Evolutionary conservation across 2,113 vertebrate species (phyloP).

Genomic region (Rafetus swinhoei): DNA sequence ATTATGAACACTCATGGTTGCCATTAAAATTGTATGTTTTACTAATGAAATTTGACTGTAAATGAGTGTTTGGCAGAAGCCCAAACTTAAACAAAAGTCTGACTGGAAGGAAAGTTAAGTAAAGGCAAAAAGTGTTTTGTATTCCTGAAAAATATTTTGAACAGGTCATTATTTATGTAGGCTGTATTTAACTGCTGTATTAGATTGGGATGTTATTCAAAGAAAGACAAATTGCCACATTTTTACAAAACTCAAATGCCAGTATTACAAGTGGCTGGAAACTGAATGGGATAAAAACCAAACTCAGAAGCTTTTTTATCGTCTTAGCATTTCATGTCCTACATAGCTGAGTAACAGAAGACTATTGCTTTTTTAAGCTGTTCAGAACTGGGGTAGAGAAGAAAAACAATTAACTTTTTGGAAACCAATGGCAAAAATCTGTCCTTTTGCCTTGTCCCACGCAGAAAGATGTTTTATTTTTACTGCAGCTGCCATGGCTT

Average conservation of each 20-base stretch:
- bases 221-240: neutral
- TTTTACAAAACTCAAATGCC: neutral
- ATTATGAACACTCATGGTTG: neutral
- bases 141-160: neutral
- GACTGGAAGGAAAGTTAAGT: neutral
- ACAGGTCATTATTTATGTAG: neutral
- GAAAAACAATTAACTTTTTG: neutral
- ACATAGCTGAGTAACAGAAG: neutral
- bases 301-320: neutral
- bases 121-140: neutral
- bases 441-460: neutral
- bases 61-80: neutral
- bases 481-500: neutral
- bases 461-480: neutral
- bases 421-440: neutral
- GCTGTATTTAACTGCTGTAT: neutral
- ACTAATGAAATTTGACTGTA: neutral
- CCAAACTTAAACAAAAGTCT: neutral
- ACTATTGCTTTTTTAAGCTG: neutral
- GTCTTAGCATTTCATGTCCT: neutral
- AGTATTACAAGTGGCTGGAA: neutral
- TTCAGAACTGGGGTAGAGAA: neutral
- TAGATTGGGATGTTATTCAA: neutral
- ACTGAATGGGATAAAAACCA: neutral
- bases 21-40: neutral